These are phyloP conservation scores for Gymnodraco acuticeps DNA, from an alignment of 2,797 vertebrate genomes.

Conservation along the genomic window DNA sequence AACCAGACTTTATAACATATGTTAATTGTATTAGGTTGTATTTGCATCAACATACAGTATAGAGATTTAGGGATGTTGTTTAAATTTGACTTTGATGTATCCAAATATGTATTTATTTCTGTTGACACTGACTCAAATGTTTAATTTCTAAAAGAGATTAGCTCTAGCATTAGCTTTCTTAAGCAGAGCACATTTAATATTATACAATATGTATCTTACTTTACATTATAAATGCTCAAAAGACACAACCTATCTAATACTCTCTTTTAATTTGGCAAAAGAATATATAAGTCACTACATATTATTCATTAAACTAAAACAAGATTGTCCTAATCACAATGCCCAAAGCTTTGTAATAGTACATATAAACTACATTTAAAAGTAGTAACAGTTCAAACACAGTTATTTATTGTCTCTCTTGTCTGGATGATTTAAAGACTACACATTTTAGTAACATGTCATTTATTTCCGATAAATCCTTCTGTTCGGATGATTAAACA, in stretches of 20 bases:
- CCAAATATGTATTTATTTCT: not conserved
- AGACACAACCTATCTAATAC: no score
- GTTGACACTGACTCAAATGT: not conserved
- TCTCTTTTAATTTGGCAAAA: no score
- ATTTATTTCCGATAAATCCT: not conserved
- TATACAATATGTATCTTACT: no score
- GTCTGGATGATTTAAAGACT: not conserved
- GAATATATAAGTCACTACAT: not conserved
- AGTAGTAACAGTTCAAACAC: not conserved
- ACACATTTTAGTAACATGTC: not conserved
- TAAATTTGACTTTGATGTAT: no score
- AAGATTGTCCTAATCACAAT: not conserved
- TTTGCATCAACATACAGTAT: not conserved
- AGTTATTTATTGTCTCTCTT: not conserved
- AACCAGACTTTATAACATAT: not conserved
- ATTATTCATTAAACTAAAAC: not conserved
- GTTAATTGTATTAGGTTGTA: not conserved
- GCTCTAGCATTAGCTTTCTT: not conserved
- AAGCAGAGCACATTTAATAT: conserved; percentile 1
- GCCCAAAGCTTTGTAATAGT: not conserved
- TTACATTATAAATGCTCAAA: no score
- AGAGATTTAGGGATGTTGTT: not conserved
- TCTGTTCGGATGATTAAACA: not conserved
- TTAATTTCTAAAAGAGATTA: conserved; percentile 3
- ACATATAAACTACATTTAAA: not conserved